Evolutionary conservation across 2,113 vertebrate genomes (phyloP).

Genomic region (Cynocephalus volans): DNA sequence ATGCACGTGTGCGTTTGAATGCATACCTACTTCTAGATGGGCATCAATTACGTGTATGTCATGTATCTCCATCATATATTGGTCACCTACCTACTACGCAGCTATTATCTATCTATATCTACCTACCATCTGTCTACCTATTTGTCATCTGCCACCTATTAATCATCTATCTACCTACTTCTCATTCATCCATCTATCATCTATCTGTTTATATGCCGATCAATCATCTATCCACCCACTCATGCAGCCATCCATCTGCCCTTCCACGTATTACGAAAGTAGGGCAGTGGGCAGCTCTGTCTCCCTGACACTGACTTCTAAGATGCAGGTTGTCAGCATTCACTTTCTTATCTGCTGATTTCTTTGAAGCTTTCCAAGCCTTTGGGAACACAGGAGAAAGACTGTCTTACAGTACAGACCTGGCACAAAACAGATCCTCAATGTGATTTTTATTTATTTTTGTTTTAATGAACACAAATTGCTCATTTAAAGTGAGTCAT

Average conservation of each 20-base stretch:
- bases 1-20: too few relatives aligned
- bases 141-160: neutral
- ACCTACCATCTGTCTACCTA: neutral
- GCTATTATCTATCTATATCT: too few relatives aligned
- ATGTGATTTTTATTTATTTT: neutral
- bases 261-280: neutral
- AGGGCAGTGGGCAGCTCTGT: neutral
- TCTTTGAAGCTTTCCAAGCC: neutral
- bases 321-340: too few relatives aligned
- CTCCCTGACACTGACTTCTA: neutral
- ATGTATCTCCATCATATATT: too few relatives aligned
- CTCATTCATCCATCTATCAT: too few relatives aligned
- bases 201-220: neutral
- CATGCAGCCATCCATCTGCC: neutral
- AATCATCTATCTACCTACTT: neutral
- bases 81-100: too few relatives aligned
- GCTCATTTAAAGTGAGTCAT: fast-evolving
- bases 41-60: too few relatives aligned
- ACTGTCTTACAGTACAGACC: too few relatives aligned
- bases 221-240: neutral
- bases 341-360: neutral
- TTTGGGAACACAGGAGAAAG: too few relatives aligned
- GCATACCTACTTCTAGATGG: too few relatives aligned
- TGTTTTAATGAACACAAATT: neutral
- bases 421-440: neutral